A percentile compares a stretch with the other conserved stretches of the same genome.
These are phyloP conservation scores for Hycleus phaleratus DNA, from an alignment of 1,140 invertebrate species.

Conservation along the genomic window DNA sequence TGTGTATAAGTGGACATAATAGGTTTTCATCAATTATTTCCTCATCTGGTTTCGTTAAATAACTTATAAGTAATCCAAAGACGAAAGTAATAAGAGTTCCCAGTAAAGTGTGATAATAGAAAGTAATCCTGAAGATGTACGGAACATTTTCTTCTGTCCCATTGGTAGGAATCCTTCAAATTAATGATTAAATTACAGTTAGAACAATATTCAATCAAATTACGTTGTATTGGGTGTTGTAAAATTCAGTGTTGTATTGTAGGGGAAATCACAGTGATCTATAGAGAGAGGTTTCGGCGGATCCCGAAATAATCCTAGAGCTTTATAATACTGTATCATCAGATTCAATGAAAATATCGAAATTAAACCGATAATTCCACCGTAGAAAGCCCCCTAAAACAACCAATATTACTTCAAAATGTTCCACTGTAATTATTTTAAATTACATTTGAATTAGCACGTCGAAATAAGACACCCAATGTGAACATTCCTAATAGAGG, in stretches of 20 bases:
- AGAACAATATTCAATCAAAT: background rate
- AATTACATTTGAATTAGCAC: constrained; percentile 50
- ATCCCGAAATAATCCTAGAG: constrained; percentile 13
- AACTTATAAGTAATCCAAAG: constrained; percentile 32
- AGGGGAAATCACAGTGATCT: constrained; percentile 15
- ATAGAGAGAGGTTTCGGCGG: constrained; percentile 20
- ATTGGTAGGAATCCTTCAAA: background rate
- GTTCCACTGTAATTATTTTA: background rate
- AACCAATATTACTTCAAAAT: constrained; percentile 3
- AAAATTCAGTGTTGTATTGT: background rate
- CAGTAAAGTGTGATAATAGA: constrained; percentile 35
- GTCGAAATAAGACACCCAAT: constrained; percentile 59
- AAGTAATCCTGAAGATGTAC: constrained; percentile 29
- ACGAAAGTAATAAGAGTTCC: constrained; percentile 26
- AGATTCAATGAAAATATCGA: constrained; percentile 13
- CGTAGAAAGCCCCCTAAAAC: constrained; percentile 27
- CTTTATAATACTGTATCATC: constrained; percentile 25
- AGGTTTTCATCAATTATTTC: too few species aligned
- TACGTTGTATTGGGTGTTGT: background rate
- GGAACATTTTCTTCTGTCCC: constrained; percentile 1
- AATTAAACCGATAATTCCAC: constrained; percentile 6
- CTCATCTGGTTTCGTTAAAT: constrained; percentile 16
- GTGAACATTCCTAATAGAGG: constrained; percentile 58
- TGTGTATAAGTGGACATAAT: too few species aligned
- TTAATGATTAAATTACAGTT: background rate